Evolutionary conservation across 2,113 vertebrate genomes (phyloP).

Genomic region (Osmerus mordax): DNA sequence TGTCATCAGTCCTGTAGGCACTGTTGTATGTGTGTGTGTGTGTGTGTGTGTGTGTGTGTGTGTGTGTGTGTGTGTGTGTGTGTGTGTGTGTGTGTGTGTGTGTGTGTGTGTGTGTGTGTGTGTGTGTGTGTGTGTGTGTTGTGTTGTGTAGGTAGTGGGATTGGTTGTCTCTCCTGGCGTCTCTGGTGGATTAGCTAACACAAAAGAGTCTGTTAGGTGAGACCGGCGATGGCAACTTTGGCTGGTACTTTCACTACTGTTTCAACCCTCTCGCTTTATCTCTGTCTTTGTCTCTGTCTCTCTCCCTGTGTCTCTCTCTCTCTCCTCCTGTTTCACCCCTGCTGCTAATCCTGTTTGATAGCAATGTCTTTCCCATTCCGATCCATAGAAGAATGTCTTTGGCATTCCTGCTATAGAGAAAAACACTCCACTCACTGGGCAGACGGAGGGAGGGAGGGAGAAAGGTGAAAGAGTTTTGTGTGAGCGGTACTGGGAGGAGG

Average conservation of each 20-base stretch:
- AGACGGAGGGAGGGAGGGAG: constrained; percentile 7
- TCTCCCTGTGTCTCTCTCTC: constrained; percentile 18
- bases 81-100: too few relatives aligned
- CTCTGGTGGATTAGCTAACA: constrained; percentile 57
- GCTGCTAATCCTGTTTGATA: constrained; percentile 74
- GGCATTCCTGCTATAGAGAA: constrained; percentile 59
- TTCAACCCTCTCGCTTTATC: constrained; percentile 11
- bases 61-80: too few relatives aligned
- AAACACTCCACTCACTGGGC: constrained; percentile 27
- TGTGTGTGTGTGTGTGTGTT: neutral
- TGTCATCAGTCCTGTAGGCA: neutral
- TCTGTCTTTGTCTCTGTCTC: constrained; percentile 15
- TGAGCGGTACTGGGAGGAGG: neutral
- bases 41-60: neutral
- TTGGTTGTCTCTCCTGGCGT: constrained; percentile 12
- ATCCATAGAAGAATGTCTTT: constrained; percentile 63
- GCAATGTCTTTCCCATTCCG: constrained; percentile 53
- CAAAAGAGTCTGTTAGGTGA: constrained; percentile 46
- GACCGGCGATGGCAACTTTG: constrained; percentile 24
- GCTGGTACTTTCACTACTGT: constrained; percentile 24
- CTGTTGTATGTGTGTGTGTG: neutral
- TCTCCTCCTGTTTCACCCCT: constrained; percentile 41
- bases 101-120: too few relatives aligned
- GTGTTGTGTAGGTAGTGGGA: neutral
- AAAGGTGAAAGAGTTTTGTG: neutral